Evolutionary conservation across 35 echinoderm and acorn worm species (phyloP), one percentile per base, ranked within the genome.

Genomic region (Lytechinus variegatus): DNA sequence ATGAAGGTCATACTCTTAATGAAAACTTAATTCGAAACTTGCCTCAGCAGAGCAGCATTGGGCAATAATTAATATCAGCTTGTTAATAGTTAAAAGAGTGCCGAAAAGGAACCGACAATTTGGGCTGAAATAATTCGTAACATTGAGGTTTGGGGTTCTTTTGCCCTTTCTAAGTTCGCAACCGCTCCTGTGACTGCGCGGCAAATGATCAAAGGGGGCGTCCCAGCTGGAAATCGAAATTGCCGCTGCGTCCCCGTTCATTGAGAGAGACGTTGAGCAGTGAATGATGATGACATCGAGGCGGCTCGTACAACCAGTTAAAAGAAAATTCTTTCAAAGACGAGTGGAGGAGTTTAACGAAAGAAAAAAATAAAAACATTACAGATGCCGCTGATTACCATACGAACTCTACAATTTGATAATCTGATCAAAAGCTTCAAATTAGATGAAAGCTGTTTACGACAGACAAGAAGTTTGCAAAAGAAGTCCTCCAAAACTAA

Each of bases 61-160:
- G 52, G 52, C 52, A 90, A 90, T 90, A 90, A 90, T 90, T 90
- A 90, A 90, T 44, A 90, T 90, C 88, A 90, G 88, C 88, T 90
- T 90, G 28, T 52, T 90, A 52, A 44, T 52, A 90, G 29, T 52
- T 90, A 44, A 90, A 90, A 90, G 88, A 54, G 52, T 54, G 24
- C 88, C 88, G 88, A 90, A 90, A 90, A 90, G 28, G 27, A 90
- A 44, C 88, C 88, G 88, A 90, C 28, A 90, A 52, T 54, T 16
- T 79, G 66, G 66, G 66, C 66, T 79, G n/a, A 79, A 79, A 44
- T 44, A 44, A 79, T 79, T 79, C 66, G 66, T 79, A n/a, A 79
- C 19, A 79, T 24, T 79, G 66, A 79, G 66, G 66, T 79, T 79
- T 79, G 66, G 21, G 66, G 19, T 79, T 21, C 24, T 79, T 79